Base-by-base conservation (phyloP, 2,888 invertebrate genomes). In the Keiferia lycopersicella region DNA sequence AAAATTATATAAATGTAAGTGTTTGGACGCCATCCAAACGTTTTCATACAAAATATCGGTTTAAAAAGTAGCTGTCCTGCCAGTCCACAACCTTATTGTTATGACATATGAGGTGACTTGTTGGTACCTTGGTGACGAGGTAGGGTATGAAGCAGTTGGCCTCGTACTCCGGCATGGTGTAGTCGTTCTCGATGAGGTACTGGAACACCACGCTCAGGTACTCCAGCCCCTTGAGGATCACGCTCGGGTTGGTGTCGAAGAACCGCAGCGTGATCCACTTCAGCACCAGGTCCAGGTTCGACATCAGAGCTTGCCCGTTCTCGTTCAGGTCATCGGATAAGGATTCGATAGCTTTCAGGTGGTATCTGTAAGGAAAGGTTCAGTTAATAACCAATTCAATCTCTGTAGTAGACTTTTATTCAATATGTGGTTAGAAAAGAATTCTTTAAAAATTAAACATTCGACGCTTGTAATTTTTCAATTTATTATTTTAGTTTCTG, bases 201-300 rank as follows among this genome's bases (percentile, higher is more conserved):
- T 94, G 94, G 86, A 99, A 98, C 65, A 98, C 96, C 18, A 94
- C 86, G 68, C 95, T 94, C 12, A 99, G 91, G 86, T 98, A 99
- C 81, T 99, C 99, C 73, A 99, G 90, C n/a, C 97, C 98, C 91
- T 98, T 98, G 73, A 99, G 93, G 66, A 99, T 93, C 45, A 99
- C 99, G 16, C 98, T 98, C 11, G 99, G 99, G 92, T 99, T 99
- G 26, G 99, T 99, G 89, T 99, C 99, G 79, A 98, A 99, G 91
- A 99, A 99, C 66, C 99, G 93, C 58, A 99, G 89, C 0, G 99
- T 98, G 73, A 98, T 85, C 99, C 99, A 99, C 83, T 98, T 98
- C 57, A 99, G 93, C 64, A 99, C 96, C 67, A 99, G 91, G 92
- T 99, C 99, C 67, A 98, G 92, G 91, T 99, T 99, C 20, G 96